Percentiles rank a stretch among this genome's conserved stretches.
Conservation (phyloP, 2,113 vertebrate genomes). For the Promerops cafer region DNA sequence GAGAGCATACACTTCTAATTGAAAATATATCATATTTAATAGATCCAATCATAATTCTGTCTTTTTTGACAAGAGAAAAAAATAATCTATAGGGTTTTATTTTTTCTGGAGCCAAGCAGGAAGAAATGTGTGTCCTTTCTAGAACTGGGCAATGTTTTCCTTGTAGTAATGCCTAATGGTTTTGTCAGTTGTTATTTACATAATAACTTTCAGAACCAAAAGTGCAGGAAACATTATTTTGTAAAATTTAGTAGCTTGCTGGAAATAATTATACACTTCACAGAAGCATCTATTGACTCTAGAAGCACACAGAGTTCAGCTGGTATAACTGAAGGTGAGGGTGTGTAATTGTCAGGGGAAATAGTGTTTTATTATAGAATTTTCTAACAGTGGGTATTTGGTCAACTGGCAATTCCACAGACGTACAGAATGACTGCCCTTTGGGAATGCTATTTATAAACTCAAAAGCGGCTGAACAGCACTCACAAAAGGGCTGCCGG, state of each 20-base stretch:
- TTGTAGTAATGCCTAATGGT: background rate
- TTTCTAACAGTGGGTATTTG: background rate
- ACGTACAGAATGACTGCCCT: background rate
- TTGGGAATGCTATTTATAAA: slow-evolving; percentile 6
- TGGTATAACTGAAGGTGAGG: background rate
- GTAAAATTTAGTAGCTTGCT: background rate
- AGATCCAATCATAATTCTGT: background rate
- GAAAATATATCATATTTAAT: background rate
- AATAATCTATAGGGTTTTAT: background rate
- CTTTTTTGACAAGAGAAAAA: background rate
- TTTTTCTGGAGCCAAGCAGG: background rate
- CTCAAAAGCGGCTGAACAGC: background rate
- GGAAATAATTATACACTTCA: background rate
- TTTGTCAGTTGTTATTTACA: background rate
- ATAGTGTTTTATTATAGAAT: background rate
- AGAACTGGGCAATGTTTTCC: background rate
- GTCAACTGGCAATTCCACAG: background rate
- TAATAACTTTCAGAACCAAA: background rate
- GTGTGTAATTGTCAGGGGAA: background rate
- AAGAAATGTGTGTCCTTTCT: background rate
- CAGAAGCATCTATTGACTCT: background rate
- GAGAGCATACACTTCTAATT: background rate
- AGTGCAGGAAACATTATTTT: background rate
- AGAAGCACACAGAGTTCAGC: background rate
- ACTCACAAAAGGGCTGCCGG: background rate